Evolutionary conservation across 2,797 vertebrate species (phyloP), one percentile per base, ranked within the genome.

Genomic region (Gallirallus australis): DNA sequence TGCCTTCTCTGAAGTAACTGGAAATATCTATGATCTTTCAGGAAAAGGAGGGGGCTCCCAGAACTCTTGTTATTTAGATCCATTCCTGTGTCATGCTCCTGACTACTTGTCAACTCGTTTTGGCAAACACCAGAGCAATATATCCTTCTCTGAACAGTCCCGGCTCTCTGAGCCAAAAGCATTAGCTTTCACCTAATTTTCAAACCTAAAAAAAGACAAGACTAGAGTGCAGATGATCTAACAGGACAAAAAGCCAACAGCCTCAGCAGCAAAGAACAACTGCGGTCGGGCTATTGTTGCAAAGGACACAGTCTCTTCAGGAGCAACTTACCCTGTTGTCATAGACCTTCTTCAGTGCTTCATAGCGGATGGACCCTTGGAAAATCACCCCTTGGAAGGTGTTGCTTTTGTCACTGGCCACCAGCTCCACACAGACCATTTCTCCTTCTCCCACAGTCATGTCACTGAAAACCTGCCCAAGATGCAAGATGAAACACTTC

Each of bases 381-480:
- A 99, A 99, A 97, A 99, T 99, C 92, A 99, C 99, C 1, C 99
- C 99, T 95, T 99, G 99, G 97, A 99, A 99, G 3, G 98, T 99
- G 98, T 99, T 99, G 97, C 98, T 98, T 97, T 99, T 99, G 97
- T 99, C 99, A 11, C 99, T 99, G 72, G 99, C 99, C 95, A 99
- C 99, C 94, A 99, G 98, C 96, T 99, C 99, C 94, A 99, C 99
- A 6, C 99, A 99, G 15, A 99, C 99, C 99, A 99, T 99, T 98
- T 99, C 99, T 4, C 99, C 99, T 96, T 99, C 99, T 11, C 99
- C 99, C 31, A 99, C 99, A 2, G 99, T 99, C 99, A 99, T 99
- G 93, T 99, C 99, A 6, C 98, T 98, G 97, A 99, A 99, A 70
- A 99, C 99, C 99, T 99, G 93, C 33, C 75, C 84, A 47, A 83